Evolutionary conservation across 2,113 vertebrate genomes (phyloP), one percentile per base, ranked within the genome.

Genomic region (Epinephelus lanceolatus): DNA sequence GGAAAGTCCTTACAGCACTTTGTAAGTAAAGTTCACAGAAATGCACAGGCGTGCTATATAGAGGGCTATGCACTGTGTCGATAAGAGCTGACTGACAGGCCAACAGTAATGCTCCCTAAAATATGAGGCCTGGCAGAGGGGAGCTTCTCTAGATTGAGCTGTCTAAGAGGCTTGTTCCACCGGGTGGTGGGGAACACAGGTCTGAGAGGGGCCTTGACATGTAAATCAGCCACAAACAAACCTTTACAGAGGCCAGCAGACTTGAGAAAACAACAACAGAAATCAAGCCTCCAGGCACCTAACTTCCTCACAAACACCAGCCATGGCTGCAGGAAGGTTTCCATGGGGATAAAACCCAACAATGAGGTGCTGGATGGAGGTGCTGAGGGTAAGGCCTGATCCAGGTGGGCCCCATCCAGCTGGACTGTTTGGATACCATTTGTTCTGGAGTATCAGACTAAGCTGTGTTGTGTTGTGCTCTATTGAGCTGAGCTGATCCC

Each of bases 171-270:
- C 79, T 73, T 77, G 81, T 76, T 84, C 69, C 19, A 42, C 71
- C 55, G 67, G 68, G 51, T 78, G 63, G 66, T 77, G 55, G 78
- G 40, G 80, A 71, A 79, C 84, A 84, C 40, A 75, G 71, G 85
- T 89, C 81, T 84, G 59, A 84, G 86, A 84, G 85, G 79, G 83
- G 77, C 80, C 89, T 89, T 90, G 87, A 88, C 87, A 92, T 93
- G 90, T 90, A 92, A 93, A 93, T 91, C 77, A 80, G 75, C 79
- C 71, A 71, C 76, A 86, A 89, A 87, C 81, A 84, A 89, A 80
- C 59, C 73, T 78, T 86, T 89, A 73, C 76, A 83, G 47, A 71
- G 60, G 68, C 80, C 88, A 90, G n/a, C 69, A 88, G 76, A 80
- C 75, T 66, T 71, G 56, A 77, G 68, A 88, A 83, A 78, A 83